These are phyloP conservation scores for Eucera pruinosa DNA, from an alignment of 2,888 invertebrate genomes.

Conservation along the genomic window DNA sequence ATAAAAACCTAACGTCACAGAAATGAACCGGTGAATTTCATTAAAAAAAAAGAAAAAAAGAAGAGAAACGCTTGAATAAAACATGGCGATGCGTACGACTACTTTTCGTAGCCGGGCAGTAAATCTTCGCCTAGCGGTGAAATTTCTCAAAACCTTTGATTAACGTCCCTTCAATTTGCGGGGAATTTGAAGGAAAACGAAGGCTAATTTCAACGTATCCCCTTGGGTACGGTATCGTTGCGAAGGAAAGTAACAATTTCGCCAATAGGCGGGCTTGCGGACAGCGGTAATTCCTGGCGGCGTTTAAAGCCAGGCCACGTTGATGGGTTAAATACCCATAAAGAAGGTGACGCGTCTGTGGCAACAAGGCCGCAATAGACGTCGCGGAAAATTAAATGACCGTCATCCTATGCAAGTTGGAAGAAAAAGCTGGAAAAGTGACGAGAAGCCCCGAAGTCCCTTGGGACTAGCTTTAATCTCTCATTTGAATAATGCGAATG, in stretches of 20 bases:
- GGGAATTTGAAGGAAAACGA: not conserved
- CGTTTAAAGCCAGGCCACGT: slow-evolving; percentile 33
- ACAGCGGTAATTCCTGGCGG: slow-evolving; percentile 22
- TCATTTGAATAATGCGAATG: slow-evolving; percentile 73
- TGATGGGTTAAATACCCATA: slow-evolving; percentile 40
- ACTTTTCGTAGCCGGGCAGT: not conserved
- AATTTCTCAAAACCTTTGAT: slow-evolving; percentile 12
- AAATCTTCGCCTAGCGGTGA: not conserved
- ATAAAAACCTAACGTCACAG: no score
- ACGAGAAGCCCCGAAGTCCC: not conserved
- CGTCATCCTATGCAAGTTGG: not conserved
- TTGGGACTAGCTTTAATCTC: slow-evolving; percentile 64
- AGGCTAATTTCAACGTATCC: no score
- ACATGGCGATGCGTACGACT: no score
- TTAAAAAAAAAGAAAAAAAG: not conserved
- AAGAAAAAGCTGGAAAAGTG: slow-evolving; percentile 31
- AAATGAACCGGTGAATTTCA: no score
- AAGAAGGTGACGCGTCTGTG: slow-evolving; percentile 25
- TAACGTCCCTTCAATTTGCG: slow-evolving; percentile 12
- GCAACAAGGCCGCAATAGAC: slow-evolving; percentile 30
- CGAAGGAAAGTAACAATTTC: slow-evolving; percentile 2
- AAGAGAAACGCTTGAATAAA: no score
- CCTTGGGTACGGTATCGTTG: no score
- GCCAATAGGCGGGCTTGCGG: not conserved
- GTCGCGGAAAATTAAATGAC: slow-evolving; percentile 49